A percentile compares a stretch with the other conserved stretches of the same genome.
phyloP scores from a whole-genome alignment of 2,113 vertebrate species.

The Cinclus cinclus region DNA sequence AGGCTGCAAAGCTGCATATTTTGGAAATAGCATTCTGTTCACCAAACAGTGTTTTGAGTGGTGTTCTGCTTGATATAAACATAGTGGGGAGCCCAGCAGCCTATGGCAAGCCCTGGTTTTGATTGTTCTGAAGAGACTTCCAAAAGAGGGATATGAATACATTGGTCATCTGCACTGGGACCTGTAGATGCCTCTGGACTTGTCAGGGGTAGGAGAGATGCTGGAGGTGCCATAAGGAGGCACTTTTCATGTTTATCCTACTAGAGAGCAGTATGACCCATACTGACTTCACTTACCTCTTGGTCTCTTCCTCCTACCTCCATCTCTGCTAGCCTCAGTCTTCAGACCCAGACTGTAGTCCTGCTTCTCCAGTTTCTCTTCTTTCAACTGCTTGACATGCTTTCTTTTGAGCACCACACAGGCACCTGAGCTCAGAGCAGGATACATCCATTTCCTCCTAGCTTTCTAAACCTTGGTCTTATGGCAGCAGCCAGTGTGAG shows the following conservation, averaged over 20 bases:
- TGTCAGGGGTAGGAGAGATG: neutral
- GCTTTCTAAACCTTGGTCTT: neutral
- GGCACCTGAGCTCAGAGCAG: neutral
- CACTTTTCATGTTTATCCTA: neutral
- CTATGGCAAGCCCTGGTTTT: neutral
- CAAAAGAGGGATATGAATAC: neutral
- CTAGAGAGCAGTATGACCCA: neutral
- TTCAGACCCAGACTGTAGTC: neutral
- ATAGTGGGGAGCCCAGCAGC: rapidly evolving
- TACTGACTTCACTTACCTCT: neutral
- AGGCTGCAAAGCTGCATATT: neutral
- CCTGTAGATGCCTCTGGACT: neutral
- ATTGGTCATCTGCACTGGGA: neutral
- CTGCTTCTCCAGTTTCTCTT: neutral
- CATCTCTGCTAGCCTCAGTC: neutral
- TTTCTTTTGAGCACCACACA: neutral
- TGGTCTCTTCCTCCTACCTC: neutral
- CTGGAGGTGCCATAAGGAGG: neutral
- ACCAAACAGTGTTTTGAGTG: neutral
- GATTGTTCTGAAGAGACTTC: neutral
- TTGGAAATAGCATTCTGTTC: rapidly evolving
- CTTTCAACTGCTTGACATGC: rapidly evolving
- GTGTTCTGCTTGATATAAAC: neutral
- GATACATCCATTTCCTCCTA: neutral
- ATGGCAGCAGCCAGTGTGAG: neutral